Conservation (phyloP, 2,888 invertebrate genomes). For the Hypsopygia costalis region DNA sequence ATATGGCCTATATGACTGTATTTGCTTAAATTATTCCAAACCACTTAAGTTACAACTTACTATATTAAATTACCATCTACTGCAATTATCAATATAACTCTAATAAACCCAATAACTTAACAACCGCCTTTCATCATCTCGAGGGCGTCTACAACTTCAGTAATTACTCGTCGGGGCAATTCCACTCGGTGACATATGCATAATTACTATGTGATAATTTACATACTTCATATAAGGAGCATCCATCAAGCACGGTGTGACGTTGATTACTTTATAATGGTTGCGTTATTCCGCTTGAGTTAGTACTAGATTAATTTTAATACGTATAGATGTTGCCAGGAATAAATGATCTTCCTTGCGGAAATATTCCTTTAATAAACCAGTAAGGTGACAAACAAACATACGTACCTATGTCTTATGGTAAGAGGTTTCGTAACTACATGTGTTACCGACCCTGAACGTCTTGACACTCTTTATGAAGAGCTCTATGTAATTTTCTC, state of each 20-base stretch:
- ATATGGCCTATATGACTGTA: too few species aligned
- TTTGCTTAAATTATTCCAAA: too few species aligned
- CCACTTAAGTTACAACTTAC: background rate
- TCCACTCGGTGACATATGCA: conserved; percentile 17
- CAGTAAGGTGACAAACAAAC: too few species aligned
- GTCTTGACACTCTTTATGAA: too few species aligned
- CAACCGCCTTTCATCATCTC: conserved; percentile 19
- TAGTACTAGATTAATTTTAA: too few species aligned
- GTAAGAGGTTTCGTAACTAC: too few species aligned
- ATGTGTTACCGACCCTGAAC: too few species aligned
- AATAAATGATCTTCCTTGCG: too few species aligned
- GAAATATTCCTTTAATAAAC: too few species aligned
- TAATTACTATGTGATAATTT: conserved; percentile 1
- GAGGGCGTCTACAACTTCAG: conserved; percentile 18
- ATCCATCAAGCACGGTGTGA: conserved; percentile 26
- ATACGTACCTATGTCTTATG: too few species aligned
- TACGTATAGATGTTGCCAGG: background rate
- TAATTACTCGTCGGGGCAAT: conserved; percentile 30
- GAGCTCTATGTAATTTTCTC: too few species aligned
- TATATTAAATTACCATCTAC: background rate
- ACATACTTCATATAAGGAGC: conserved; percentile 20
- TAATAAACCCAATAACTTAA: conserved; percentile 24
- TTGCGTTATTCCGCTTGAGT: conserved; percentile 1
- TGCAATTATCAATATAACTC: conserved; percentile 5
- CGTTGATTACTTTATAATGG: conserved; percentile 29